Conservation (phyloP, 2,113 vertebrate species). For the Lontra canadensis region DNA sequence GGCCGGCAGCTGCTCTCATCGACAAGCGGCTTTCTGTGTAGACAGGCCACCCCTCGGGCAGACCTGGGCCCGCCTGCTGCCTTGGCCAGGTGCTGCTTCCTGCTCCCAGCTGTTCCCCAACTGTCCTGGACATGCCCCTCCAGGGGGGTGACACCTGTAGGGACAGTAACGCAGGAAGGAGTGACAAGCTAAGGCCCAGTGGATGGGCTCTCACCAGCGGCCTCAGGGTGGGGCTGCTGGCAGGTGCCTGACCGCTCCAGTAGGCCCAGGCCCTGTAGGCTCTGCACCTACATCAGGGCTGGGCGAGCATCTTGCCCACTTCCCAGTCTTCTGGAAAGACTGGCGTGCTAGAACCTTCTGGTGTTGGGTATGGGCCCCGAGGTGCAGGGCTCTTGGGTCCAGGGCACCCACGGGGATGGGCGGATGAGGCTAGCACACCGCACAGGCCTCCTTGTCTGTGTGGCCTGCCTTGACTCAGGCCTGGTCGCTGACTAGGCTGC, state of each 20-base stretch:
- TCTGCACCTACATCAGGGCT: neutral
- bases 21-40: neutral
- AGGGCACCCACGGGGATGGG: neutral
- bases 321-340: neutral
- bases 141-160: neutral
- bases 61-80: neutral
- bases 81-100: neutral
- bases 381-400: neutral
- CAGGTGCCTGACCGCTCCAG: neutral
- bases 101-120: neutral
- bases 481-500: neutral
- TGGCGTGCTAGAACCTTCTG: too few relatives aligned
- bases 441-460: neutral
- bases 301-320: neutral
- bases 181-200: neutral
- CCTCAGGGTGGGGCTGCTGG: neutral
- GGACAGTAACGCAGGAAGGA: neutral
- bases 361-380: neutral
- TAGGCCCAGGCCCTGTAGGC: neutral
- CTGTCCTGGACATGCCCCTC: neutral
- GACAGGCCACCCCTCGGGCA: neutral
- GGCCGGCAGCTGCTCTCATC: neutral
- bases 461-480: neutral
- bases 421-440: rapidly evolving
- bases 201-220: neutral